Evolutionary conservation across 1,140 invertebrate species (phyloP).

Genomic region (Aphelinus certus): DNA sequence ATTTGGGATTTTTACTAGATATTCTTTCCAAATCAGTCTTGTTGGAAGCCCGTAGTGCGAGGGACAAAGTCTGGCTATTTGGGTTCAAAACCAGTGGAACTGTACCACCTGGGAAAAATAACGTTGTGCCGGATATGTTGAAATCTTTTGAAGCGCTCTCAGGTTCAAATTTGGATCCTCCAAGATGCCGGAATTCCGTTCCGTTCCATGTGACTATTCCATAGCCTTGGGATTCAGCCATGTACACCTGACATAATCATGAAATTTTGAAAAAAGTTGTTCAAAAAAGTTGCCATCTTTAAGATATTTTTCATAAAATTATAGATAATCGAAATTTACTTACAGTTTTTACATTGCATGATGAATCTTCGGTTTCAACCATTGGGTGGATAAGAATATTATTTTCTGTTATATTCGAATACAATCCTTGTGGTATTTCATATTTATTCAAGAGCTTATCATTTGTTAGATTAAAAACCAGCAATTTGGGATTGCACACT

Average conservation of each 20-base stretch:
- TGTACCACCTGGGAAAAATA: background rate
- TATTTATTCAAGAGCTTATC: background rate
- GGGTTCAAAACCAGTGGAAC: background rate
- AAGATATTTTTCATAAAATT: no score
- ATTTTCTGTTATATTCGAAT: background rate
- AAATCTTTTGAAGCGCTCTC: background rate
- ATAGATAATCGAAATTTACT: background rate
- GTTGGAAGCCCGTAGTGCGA: background rate
- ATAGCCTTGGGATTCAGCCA: constrained; percentile 14
- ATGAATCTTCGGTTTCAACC: background rate
- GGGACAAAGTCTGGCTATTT: background rate
- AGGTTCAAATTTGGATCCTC: background rate
- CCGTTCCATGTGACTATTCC: constrained; percentile 1
- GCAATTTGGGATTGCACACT: constrained; percentile 1
- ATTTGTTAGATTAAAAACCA: constrained; percentile 4
- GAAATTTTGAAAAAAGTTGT: no score
- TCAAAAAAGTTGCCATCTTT: no score
- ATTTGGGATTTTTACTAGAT: no score
- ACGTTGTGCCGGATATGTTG: constrained; percentile 15
- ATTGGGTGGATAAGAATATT: constrained; percentile 6
- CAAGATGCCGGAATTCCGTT: background rate
- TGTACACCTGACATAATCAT: background rate
- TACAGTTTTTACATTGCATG: background rate
- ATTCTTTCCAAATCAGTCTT: no score
- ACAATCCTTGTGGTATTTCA: constrained; percentile 10